Base-by-base conservation (phyloP, 2,797 vertebrate species). In the Syngnathus acus region DNA sequence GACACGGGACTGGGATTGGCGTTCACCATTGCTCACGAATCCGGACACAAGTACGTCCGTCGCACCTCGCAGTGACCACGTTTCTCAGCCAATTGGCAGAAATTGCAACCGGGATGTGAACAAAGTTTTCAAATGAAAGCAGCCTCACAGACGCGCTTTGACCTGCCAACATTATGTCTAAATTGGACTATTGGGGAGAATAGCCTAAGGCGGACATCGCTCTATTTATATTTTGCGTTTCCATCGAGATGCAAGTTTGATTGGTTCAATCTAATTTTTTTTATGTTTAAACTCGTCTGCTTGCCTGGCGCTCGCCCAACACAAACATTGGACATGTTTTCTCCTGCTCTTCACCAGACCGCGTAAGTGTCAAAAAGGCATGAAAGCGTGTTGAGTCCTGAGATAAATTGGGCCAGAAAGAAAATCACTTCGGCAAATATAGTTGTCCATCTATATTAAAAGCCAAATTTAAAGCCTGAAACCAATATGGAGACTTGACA, bases 1-100 rank as follows among this genome's bases (percentile, higher is more conserved):
- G 97, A 99, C 58, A 98, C 97, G 0, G 97, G 97, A 16, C 92
- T 99, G 38, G 96, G 96, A 48, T 84, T 99, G 62, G 97, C 97
- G 19, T 99, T 98, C 83, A 99, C 97, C 71, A 95, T 99, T 32
- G 97, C 97, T 51, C 97, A 99, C 2, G 97, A 99, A 76, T 99
- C 97, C 54, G 97, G 97, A 77, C 97, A 99, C 90, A 99, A 98
- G 97, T 99, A 92, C 75, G 95, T 78, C 63, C 17, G 3, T 26
- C 19, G 5, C 7, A 42, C 19, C 40, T 45, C n/a, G 26, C 59
- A 42, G 59, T 42, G 2, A 13, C 5, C 19, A 23, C 3, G 14
- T 14, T 58, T 4, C 26, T 23, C 53, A 13, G 32, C 23, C 55
- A 37, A 37, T 32, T 40, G 50, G 37, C 23, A 45, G 32, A 64